phyloP scores from a whole-genome alignment of 2,113 vertebrate genomes.

The Oncorhynchus gorbuscha region DNA sequence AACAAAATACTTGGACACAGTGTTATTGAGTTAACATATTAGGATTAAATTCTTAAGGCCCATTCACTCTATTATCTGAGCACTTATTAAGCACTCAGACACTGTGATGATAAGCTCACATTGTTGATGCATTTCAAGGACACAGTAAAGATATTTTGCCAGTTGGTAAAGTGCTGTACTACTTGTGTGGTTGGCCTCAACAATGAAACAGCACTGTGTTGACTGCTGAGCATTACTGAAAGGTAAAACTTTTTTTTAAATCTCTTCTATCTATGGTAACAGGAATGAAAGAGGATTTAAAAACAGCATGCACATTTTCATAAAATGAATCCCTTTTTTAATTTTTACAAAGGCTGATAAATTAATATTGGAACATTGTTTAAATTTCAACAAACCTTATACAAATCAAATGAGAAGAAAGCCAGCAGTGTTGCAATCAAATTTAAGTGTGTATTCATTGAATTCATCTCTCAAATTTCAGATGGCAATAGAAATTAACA shows the following conservation, averaged over 20 bases:
- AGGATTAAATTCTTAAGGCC: not conserved
- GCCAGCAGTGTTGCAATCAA: not conserved
- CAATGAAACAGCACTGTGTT: not conserved
- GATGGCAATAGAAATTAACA: not conserved
- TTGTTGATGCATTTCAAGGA: not conserved
- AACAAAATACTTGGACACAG: not conserved
- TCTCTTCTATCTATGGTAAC: not conserved
- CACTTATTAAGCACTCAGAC: not conserved
- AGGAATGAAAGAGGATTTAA: not conserved
- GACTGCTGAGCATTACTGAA: not conserved
- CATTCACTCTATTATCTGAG: not conserved
- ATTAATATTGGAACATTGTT: not conserved
- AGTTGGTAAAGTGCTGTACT: not conserved
- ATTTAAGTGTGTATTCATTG: not conserved
- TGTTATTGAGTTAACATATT: not conserved
- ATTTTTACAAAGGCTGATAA: not conserved
- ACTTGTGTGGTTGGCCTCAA: not conserved
- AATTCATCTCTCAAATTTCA: not conserved
- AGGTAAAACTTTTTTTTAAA: too few species aligned
- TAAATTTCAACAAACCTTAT: not conserved
- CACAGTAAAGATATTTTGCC: not conserved
- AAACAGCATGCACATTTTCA: not conserved
- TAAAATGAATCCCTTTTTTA: not conserved
- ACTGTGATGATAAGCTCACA: not conserved
- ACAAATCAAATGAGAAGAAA: not conserved